A percentile compares a stretch with the other conserved stretches of the same genome.
These are phyloP conservation scores for Aegotheles bennettii DNA, from an alignment of 2,113 vertebrate species.

Conservation along the genomic window DNA sequence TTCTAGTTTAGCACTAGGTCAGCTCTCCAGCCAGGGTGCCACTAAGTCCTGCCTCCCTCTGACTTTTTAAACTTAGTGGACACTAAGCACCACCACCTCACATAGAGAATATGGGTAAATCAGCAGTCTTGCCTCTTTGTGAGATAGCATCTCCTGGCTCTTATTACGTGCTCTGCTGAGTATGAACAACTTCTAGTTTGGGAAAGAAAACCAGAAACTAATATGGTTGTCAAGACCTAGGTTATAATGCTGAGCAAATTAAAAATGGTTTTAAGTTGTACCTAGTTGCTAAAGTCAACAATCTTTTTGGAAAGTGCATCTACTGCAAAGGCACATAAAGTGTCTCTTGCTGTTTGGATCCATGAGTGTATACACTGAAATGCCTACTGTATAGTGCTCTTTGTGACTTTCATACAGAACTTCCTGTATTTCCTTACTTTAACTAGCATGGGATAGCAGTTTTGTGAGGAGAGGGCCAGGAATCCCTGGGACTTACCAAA, in stretches of 20 bases:
- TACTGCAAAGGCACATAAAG: not conserved
- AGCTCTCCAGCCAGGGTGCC: not conserved
- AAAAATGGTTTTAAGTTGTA: not conserved
- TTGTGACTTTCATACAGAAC: not conserved
- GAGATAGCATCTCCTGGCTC: not conserved
- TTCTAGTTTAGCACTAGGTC: not conserved
- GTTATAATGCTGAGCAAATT: not conserved
- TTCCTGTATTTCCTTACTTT: not conserved
- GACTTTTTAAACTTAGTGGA: not conserved
- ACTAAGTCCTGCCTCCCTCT: not conserved
- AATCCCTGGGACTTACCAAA: slow-evolving; percentile 2
- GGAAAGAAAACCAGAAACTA: not conserved
- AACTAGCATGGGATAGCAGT: not conserved
- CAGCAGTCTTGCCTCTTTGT: not conserved
- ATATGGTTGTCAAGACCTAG: not conserved
- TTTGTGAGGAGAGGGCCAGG: not conserved
- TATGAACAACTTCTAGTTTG: not conserved
- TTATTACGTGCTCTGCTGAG: not conserved
- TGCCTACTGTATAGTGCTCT: not conserved
- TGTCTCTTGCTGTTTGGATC: not conserved
- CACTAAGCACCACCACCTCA: not conserved
- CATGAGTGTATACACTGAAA: not conserved
- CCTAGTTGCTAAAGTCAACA: not conserved
- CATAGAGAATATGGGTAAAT: not conserved
- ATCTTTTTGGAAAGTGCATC: not conserved